Conservation (phyloP, 1,140 invertebrate species). For the Drosophila nebulosa region DNA sequence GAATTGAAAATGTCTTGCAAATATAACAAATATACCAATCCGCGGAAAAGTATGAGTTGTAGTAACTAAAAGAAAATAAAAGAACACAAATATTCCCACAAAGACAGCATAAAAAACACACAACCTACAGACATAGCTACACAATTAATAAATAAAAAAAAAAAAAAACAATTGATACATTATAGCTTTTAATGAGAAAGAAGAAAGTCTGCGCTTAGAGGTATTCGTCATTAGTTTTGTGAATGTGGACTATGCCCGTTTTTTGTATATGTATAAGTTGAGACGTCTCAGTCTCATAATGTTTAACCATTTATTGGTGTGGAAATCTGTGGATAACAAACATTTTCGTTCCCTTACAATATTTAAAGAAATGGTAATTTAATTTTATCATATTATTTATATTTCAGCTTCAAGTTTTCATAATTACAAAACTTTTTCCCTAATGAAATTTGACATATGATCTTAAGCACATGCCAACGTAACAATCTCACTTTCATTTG, state of each 20-base stretch:
- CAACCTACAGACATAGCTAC: slow-evolving; percentile 66
- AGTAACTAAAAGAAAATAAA: slow-evolving; percentile 38
- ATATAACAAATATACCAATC: slow-evolving; percentile 49
- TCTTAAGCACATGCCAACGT: slow-evolving; percentile 34
- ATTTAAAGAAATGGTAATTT: too few species aligned
- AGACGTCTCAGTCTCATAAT: too few species aligned
- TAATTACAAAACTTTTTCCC: slow-evolving; percentile 12
- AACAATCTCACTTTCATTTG: slow-evolving; percentile 29
- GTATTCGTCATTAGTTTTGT: too few species aligned
- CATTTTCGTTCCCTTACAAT: neutral
- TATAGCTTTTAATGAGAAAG: neutral
- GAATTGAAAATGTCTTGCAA: slow-evolving; percentile 73
- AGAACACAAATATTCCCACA: slow-evolving; percentile 12
- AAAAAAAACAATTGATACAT: slow-evolving; percentile 48
- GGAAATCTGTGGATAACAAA: too few species aligned
- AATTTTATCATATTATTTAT: too few species aligned
- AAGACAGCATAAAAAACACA: slow-evolving; percentile 56
- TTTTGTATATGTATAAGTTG: too few species aligned
- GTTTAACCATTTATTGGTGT: neutral
- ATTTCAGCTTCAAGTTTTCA: slow-evolving; percentile 1
- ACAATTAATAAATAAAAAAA: slow-evolving; percentile 75
- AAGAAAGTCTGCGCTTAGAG: too few species aligned
- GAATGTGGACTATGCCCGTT: too few species aligned
- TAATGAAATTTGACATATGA: neutral
- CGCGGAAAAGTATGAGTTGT: slow-evolving; percentile 23